These are phyloP conservation scores for Poeciliopsis retropinna DNA, from an alignment of 2,113 vertebrate species.

Conservation along the genomic window DNA sequence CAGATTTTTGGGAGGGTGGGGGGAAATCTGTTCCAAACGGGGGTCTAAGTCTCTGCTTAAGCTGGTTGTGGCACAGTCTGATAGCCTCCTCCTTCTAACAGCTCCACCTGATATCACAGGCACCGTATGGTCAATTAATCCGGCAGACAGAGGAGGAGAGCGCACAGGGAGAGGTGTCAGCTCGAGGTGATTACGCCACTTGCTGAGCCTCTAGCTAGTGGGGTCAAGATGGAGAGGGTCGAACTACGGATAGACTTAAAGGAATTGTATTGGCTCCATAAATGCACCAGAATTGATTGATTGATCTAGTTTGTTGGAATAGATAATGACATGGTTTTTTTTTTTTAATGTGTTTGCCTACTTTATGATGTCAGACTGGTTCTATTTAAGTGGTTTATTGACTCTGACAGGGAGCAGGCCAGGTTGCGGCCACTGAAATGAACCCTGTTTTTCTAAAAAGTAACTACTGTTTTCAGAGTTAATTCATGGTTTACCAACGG, in stretches of 20 bases:
- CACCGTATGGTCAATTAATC: conserved; percentile 72
- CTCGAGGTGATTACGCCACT: conserved; percentile 63
- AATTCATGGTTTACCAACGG: too few species aligned
- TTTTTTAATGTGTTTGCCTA: too few species aligned
- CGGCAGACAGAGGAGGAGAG: conserved; percentile 59
- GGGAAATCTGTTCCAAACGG: conserved; percentile 57
- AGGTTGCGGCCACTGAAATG: too few species aligned
- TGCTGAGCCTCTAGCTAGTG: conserved; percentile 59
- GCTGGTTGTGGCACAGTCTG: conserved; percentile 43
- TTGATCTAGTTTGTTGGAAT: too few species aligned
- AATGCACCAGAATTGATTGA: too few species aligned
- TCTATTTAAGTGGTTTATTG: too few species aligned
- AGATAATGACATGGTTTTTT: too few species aligned
- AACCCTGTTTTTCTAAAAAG: too few species aligned
- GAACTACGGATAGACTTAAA: conserved; percentile 19
- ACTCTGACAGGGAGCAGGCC: too few species aligned
- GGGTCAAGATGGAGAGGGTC: conserved; percentile 55
- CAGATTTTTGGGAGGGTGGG: conserved; percentile 49
- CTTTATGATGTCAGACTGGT: background rate
- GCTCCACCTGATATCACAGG: conserved; percentile 49
- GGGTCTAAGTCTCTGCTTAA: conserved; percentile 60
- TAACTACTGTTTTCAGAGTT: too few species aligned
- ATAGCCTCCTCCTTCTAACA: conserved; percentile 46
- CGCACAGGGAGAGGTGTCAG: conserved; percentile 55
- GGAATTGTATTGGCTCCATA: conserved; percentile 15